Conservation (phyloP, 2,888 invertebrate genomes). For the Sminthurides aquaticus region DNA sequence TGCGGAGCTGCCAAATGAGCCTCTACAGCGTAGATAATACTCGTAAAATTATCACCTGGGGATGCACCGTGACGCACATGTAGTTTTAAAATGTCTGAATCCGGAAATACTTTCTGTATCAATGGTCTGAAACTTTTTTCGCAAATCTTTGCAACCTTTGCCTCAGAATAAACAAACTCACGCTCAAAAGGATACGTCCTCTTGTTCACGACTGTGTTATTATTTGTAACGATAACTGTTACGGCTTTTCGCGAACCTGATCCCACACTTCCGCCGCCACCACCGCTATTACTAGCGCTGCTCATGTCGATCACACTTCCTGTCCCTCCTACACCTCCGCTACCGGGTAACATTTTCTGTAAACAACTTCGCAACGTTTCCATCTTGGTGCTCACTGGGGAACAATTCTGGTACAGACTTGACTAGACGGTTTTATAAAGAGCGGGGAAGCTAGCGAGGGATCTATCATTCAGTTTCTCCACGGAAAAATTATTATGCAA, state of each 20-base stretch:
- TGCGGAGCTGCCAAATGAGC: not conserved
- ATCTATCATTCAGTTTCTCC: no score
- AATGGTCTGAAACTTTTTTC: conserved; percentile 9
- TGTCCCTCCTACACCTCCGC: not conserved
- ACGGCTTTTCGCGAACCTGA: not conserved
- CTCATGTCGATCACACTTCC: no score
- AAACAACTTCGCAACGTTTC: conserved; percentile 7
- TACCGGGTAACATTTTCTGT: conserved; percentile 11
- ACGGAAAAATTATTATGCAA: no score
- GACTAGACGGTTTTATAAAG: no score
- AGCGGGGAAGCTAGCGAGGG: no score
- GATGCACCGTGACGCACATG: conserved; percentile 3
- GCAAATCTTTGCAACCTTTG: conserved; percentile 17
- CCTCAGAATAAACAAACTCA: not conserved
- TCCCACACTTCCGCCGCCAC: not conserved
- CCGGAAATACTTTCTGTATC: conserved; percentile 14
- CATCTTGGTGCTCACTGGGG: conserved; percentile 4
- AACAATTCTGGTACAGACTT: no score
- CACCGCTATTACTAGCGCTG: not conserved
- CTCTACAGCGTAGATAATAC: conserved; percentile 13
- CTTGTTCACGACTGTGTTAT: conserved; percentile 8
- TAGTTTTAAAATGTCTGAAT: conserved; percentile 12
- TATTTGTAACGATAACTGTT: conserved; percentile 3
- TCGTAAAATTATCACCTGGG: conserved; percentile 16
- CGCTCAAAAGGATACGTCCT: conserved; percentile 13